Conservation (phyloP, 2,888 invertebrate genomes). For the Drosophila lacicola region DNA sequence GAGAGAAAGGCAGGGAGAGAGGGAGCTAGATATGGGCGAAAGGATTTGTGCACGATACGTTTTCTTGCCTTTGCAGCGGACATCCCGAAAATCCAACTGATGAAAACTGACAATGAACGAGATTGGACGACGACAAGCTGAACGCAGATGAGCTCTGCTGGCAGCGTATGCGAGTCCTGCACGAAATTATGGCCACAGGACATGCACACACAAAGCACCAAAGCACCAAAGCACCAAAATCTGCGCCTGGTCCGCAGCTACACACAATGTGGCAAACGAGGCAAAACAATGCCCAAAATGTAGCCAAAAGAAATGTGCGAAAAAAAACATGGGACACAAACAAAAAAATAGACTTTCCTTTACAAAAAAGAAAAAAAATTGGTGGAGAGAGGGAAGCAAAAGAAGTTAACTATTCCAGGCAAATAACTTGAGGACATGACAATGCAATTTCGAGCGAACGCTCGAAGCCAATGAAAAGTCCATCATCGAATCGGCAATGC, state of each 20-base stretch:
- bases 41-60: constrained; percentile 57
- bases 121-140: constrained; percentile 5
- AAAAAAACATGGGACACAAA: too few relatives aligned
- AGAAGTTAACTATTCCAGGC: constrained; percentile 29
- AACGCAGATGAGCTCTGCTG: neutral
- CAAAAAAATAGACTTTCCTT: too few relatives aligned
- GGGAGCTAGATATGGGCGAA: constrained; percentile 44
- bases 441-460: constrained; percentile 68
- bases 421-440: constrained; percentile 77
- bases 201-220: constrained; percentile 40
- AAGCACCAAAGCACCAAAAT: constrained; percentile 23
- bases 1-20: neutral
- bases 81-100: constrained; percentile 50
- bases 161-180: constrained; percentile 30
- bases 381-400: neutral
- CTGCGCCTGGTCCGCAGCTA: constrained; percentile 21
- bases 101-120: constrained; percentile 63
- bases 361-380: neutral
- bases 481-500: constrained; percentile 37
- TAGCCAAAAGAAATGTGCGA: neutral
- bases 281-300: constrained; percentile 29
- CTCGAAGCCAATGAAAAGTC: constrained; percentile 55
- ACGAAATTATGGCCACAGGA: constrained; percentile 76
- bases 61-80: constrained; percentile 29
- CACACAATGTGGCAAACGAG: constrained; percentile 39